These are phyloP conservation scores for Heliconius himera DNA, from an alignment of 1,140 invertebrate species.

Conservation along the genomic window DNA sequence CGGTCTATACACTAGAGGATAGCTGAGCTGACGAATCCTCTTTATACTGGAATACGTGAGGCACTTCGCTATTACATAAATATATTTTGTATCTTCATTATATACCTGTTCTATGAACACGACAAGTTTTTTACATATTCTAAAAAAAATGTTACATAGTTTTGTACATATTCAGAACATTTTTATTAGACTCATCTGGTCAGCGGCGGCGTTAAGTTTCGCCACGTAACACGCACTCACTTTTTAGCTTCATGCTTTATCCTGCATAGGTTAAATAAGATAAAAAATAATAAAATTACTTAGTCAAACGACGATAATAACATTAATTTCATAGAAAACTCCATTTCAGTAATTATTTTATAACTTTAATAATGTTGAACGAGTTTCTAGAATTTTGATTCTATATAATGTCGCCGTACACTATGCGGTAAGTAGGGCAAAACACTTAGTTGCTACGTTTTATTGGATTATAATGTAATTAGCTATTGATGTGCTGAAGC, in stretches of 20 bases:
- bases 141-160: too few species aligned
- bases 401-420: not conserved
- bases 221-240: not conserved
- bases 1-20: not conserved
- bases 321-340: not conserved
- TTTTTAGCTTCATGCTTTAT: too few species aligned
- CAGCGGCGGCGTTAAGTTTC: not conserved
- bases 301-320: not conserved
- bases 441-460: not conserved
- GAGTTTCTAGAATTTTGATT: conserved; percentile 4
- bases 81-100: not conserved
- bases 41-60: not conserved
- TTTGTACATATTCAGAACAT: not conserved
- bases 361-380: not conserved
- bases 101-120: not conserved
- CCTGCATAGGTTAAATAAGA: too few species aligned
- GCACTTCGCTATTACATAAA: not conserved
- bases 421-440: not conserved
- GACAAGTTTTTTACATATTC: too few species aligned
- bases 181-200: too few species aligned
- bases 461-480: conserved; percentile 16
- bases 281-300: not conserved
- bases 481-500: conserved; percentile 1
- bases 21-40: not conserved
- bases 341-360: not conserved